Base-by-base conservation (phyloP, 2,888 invertebrate genomes). In the Cataglyphis livida region DNA sequence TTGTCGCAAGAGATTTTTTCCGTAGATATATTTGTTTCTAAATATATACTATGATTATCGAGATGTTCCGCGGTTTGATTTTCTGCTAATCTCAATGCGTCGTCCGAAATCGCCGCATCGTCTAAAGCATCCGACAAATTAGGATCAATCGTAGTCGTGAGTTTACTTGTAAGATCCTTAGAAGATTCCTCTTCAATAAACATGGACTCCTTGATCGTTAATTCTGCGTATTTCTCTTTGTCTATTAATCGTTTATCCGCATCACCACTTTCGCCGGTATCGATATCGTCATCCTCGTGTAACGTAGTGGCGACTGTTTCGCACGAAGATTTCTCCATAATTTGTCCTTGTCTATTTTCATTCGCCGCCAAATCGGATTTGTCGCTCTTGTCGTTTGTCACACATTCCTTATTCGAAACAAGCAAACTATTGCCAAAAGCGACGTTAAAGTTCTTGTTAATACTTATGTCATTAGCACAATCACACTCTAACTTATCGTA, bases 1-100 rank as follows among this genome's bases (percentile, higher is more conserved):
- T 79, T 79, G 54, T 79, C 78, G 71, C 76, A 57, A 0, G 76
- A 1, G 0, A 44, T 18, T 7, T 79, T 79, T 12, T 81, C 76
- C 28, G 78, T 12, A 18, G 62, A 41, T 28, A 54, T 28, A 41
- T 44, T 44, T 5, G 78, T 5, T 5, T 71, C 78, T 1, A 79
- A 7, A 1, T 79, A 61, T 1, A 78, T 44, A n/a, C 18, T 51
- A 3, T 68, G 68, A 9, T 59, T 68, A 9, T 59, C 21, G n/a
- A 78, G 70, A 10, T 78, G 38, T 2, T 78, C 78, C 7, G 25
- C 15, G 21, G 28, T 5, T 1, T 70, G 41, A 3, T 15, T 32
- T 0, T 78, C 76, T n/a, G 76, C 12, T 28, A 57, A 3, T 21
- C 57, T 28, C 68, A 78, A 0, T 3, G 57, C 44, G 35, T 79